phyloP scores from a whole-genome alignment of 53 echinoderm and acorn worm genomes.

The Holothuria scabra region DNA sequence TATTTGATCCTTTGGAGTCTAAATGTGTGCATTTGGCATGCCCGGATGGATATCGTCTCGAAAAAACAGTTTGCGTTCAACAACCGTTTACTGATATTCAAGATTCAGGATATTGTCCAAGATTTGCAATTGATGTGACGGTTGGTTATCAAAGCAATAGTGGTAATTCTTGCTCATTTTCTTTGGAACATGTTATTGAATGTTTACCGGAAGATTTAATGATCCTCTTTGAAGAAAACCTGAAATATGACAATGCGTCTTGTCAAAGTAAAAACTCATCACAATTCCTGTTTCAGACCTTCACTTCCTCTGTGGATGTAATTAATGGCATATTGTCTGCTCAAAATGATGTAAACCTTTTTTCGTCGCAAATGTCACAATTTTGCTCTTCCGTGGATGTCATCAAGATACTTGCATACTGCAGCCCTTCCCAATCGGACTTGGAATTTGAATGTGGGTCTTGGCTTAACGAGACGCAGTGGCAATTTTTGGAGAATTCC shows the following conservation, averaged over 20 bases:
- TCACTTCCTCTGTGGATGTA: not conserved
- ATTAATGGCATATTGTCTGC: not conserved
- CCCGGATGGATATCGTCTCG: not conserved
- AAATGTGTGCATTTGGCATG: conserved; percentile 9
- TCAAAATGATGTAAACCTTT: too few relatives aligned
- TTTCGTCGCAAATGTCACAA: too few relatives aligned
- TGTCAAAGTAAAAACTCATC: not conserved
- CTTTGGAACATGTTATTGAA: not conserved
- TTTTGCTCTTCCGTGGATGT: too few relatives aligned
- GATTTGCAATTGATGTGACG: not conserved
- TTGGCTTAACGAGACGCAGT: not conserved
- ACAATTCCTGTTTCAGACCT: not conserved
- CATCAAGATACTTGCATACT: not conserved
- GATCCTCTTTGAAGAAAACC: not conserved
- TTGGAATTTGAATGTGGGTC: not conserved
- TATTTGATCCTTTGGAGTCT: conserved; percentile 25
- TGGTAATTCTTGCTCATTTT: not conserved
- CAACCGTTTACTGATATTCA: not conserved
- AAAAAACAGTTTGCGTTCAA: not conserved
- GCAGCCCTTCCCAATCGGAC: not conserved
- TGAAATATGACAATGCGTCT: not conserved
- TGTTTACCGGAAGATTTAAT: conserved; percentile 2
- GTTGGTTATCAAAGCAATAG: not conserved
- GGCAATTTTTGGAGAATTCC: not conserved
- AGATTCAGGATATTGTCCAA: not conserved